Evolutionary conservation across 2,113 vertebrate genomes (phyloP), one percentile per base, ranked within the genome.

Genomic region (Dromiciops gliroides): DNA sequence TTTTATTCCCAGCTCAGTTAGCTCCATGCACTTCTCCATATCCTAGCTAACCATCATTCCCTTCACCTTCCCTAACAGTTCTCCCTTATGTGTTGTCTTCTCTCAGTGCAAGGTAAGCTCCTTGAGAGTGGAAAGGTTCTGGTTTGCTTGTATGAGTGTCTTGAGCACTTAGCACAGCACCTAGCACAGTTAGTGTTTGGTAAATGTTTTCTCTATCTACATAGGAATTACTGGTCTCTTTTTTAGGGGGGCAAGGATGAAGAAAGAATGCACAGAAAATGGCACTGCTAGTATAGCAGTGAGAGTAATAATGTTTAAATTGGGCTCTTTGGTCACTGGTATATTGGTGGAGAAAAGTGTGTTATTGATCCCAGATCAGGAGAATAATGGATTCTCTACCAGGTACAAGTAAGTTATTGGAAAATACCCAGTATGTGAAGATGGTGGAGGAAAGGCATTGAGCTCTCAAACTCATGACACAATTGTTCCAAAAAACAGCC

Each of bases 221-320:
- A 28, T 60, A 60, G 28, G 10, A 60, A 60, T 28, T 10, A 10
- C 14, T 60, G 56, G 0, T 31, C 28, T 60, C 14, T 60, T 12
- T 31, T 60, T 60, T 31, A 5, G 28, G 56, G 2, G 56, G 9
- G 56, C 2, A 31, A 3, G 28, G 28, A 28, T 31, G 56, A 48
- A 51, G 28, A 83, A 10, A 2, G 8, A 48, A 16, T 25, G 11
- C 44, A 26, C 0, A 5, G 6, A 31, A 51, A 52, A 75, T n/a
- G 50, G 1, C 6, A 75, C 26, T 47, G 25, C 11, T n/a, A 44
- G 0, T 2, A 0, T 3, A 9, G 48, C 2, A 22, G 3, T 48
- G 0, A 91, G 14, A 50, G 48, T 56, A 26, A 48, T 26, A 0
- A 24, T 1, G 8, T 91, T 49, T 10, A n/a, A 48, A 12, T 48